phyloP scores from a whole-genome alignment of 2,888 invertebrate genomes.

The Rhaphigaster nebulosa region DNA sequence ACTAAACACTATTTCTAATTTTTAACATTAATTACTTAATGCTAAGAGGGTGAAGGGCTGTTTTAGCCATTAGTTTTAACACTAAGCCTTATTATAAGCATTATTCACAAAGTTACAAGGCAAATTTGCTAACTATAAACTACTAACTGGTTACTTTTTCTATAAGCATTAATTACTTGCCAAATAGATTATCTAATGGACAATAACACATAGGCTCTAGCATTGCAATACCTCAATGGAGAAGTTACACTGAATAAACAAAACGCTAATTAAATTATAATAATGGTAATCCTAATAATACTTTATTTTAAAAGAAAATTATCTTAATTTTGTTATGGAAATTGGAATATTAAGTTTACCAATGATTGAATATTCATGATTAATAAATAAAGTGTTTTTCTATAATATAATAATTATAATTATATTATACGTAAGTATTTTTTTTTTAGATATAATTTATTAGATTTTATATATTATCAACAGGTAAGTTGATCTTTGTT shows the following conservation, averaged over 20 bases:
- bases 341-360: not conserved
- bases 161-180: slow-evolving; percentile 20
- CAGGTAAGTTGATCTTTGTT: too few relatives aligned
- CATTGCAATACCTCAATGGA: not conserved
- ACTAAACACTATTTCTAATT: not conserved
- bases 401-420: too few relatives aligned
- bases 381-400: too few relatives aligned
- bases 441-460: too few relatives aligned
- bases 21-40: slow-evolving; percentile 7
- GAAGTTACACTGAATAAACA: not conserved
- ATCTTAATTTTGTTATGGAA: not conserved
- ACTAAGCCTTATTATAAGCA: not conserved
- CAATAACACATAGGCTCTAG: not conserved
- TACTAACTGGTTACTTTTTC: not conserved
- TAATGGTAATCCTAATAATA: not conserved
- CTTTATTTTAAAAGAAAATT: not conserved
- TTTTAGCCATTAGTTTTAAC: not conserved
- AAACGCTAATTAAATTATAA: not conserved
- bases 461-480: too few relatives aligned
- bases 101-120: not conserved
- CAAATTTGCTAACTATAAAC: not conserved
- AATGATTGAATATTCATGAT: too few relatives aligned
- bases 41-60: not conserved
- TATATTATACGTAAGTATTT: too few relatives aligned
- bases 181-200: not conserved